Base-by-base conservation (phyloP, 2,888 invertebrate genomes). In the Copidosoma aretas region DNA sequence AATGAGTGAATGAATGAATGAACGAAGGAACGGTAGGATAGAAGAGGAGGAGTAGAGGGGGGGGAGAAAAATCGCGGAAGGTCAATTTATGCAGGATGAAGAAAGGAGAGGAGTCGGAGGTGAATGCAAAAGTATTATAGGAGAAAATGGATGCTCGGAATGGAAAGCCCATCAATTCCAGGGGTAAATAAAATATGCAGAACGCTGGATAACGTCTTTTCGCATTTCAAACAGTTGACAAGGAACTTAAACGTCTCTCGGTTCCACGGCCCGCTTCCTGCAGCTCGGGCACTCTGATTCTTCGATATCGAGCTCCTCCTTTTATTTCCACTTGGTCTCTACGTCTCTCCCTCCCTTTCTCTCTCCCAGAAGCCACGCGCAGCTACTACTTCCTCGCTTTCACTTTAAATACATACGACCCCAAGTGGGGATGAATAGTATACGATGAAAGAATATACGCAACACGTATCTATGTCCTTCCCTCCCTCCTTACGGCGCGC, bases 141-240 rank as follows among this genome's bases (percentile, higher is more conserved):
- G 52, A 58, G 62, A 66, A 63, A 70, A 70, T 66, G 70, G 70
- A 70, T 66, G 52, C 52, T 1, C 52, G 52, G 19, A 52, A 52
- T 21, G 63, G 21, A 51, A 64, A 58, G 14, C 39, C 46, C 63
- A 60, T 57, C 43, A 57, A 64, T 68, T 65, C 53, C 62, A n/a
- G 19, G 39, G 53, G 64, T 63, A 71, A 65, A 68, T 68, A 71
- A 71, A 68, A 68, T 64, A 64, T 63, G 68, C 62, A 60, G 68
- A 65, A 64, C 60, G 14, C 25, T 52, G 54, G 58, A 67, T 60
- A 70, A 32, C 58, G 64, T 71, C 67, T 70, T 70, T 70, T 67
- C 54, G 60, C 64, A 71, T 67, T 67, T 67, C 67, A 67, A 61
- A 54, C 58, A 61, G 60, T 65, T 59, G 68, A 71, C 68, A 71